Evolutionary conservation across 37 sponge, comb jelly and placozoan species (phyloP).

Genomic region (Beroe forskalii): DNA sequence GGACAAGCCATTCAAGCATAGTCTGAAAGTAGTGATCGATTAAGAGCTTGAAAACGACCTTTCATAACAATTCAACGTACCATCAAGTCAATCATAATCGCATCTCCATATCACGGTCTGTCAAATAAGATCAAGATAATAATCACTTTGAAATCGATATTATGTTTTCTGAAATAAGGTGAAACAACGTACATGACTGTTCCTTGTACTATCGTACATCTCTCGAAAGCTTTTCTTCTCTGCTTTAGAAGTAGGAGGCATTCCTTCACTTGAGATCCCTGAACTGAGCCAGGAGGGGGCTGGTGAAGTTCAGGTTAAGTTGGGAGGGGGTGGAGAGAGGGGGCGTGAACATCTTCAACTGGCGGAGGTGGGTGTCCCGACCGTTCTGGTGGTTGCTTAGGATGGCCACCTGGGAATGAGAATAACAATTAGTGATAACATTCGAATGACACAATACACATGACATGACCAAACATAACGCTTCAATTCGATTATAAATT

Average conservation of each 20-base stretch:
- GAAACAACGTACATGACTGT: too few relatives aligned
- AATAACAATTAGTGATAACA: too few relatives aligned
- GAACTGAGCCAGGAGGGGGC: slow-evolving; percentile 61
- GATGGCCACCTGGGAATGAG: slow-evolving; percentile 72
- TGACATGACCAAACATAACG: too few relatives aligned
- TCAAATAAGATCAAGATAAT: slow-evolving; percentile 64
- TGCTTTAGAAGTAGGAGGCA: not conserved
- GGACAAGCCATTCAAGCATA: too few relatives aligned
- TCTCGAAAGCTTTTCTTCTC: not conserved
- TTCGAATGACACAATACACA: too few relatives aligned
- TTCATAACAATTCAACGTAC: too few relatives aligned
- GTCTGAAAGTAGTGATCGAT: too few relatives aligned
- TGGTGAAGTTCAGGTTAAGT: slow-evolving; percentile 63
- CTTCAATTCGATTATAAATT: too few relatives aligned
- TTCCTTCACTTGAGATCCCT: slow-evolving; percentile 21
- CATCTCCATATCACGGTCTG: slow-evolving; percentile 65
- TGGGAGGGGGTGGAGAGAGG: slow-evolving; percentile 30
- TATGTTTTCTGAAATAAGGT: too few relatives aligned
- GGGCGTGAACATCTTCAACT: slow-evolving; percentile 81
- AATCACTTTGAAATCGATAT: slow-evolving; percentile 26
- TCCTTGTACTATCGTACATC: too few relatives aligned
- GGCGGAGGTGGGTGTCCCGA: slow-evolving; percentile 88
- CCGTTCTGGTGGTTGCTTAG: slow-evolving; percentile 96
- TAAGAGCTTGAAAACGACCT: too few relatives aligned
- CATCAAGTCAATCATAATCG: slow-evolving; percentile 63